Conservation (phyloP, 2,797 vertebrate species). For the Scleropages formosus region DNA sequence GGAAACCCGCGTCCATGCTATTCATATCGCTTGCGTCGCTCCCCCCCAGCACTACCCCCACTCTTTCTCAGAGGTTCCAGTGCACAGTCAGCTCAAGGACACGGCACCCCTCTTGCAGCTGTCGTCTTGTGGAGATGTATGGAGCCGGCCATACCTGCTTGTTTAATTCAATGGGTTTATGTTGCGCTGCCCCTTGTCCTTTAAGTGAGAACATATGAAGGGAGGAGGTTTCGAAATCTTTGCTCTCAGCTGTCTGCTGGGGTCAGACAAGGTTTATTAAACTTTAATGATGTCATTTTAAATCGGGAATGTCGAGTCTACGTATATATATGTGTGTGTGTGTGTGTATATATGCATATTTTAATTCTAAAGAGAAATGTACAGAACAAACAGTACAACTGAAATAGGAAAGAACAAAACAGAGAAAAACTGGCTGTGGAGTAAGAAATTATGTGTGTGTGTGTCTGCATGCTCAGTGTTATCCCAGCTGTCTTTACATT, state of each 20-base stretch:
- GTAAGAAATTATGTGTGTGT: neutral
- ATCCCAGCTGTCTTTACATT: too few species aligned
- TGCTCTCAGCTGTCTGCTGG: constrained; percentile 3
- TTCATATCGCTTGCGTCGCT: constrained; percentile 23
- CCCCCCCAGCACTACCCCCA: neutral
- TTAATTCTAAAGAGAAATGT: neutral
- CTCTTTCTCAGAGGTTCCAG: constrained; percentile 38
- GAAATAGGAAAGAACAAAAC: neutral
- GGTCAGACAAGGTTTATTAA: constrained; percentile 16
- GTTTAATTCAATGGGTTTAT: constrained; percentile 13
- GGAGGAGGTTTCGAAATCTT: neutral
- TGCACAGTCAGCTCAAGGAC: constrained; percentile 51
- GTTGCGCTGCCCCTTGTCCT: neutral
- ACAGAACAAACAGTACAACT: neutral
- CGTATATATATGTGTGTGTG: neutral
- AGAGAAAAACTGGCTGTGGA: too few species aligned
- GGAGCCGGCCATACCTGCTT: constrained; percentile 14
- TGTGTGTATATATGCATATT: neutral
- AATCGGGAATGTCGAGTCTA: neutral
- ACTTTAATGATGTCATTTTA: constrained; percentile 23
- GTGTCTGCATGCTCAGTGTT: too few species aligned
- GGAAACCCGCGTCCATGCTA: constrained; percentile 36
- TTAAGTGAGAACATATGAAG: neutral
- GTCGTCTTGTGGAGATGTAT: constrained; percentile 30
- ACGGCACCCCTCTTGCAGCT: constrained; percentile 24